Evolutionary conservation across 2,888 invertebrate species (phyloP).

Genomic region (Rhagium mordax): DNA sequence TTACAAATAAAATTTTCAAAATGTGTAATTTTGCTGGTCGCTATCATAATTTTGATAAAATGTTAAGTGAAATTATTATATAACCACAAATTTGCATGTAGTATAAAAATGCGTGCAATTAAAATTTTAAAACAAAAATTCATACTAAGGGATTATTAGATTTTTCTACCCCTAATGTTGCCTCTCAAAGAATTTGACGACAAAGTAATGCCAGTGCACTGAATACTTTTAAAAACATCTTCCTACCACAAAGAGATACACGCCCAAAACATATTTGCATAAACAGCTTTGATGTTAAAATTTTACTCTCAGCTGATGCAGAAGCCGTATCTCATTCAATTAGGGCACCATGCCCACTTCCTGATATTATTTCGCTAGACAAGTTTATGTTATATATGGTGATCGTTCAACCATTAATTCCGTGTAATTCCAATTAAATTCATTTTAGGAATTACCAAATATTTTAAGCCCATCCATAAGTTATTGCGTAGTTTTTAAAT

Average conservation of each 20-base stretch:
- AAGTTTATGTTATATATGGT: conserved; percentile 6
- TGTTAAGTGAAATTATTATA: no score
- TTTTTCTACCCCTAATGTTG: background rate
- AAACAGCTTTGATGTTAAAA: conserved; percentile 47
- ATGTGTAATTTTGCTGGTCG: no score
- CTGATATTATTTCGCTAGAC: conserved; percentile 31
- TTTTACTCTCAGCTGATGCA: conserved; percentile 38
- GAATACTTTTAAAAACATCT: conserved; percentile 15
- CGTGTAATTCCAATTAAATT: background rate
- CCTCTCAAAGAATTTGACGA: background rate
- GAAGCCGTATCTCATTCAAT: conserved; percentile 40
- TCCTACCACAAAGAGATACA: conserved; percentile 13
- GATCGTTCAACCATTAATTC: conserved; percentile 17
- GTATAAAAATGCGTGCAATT: background rate
- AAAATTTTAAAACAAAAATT: background rate
- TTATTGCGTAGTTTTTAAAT: background rate
- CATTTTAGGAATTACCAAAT: background rate
- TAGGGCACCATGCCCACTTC: conserved; percentile 31
- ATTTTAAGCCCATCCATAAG: background rate
- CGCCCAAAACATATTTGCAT: conserved; percentile 37
- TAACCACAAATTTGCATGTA: background rate
- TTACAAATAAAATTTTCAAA: no score
- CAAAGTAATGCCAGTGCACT: background rate
- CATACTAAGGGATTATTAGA: background rate
- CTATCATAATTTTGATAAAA: no score